Conservation (phyloP, 2,888 invertebrate species). For the Drosophila kuntzei region DNA sequence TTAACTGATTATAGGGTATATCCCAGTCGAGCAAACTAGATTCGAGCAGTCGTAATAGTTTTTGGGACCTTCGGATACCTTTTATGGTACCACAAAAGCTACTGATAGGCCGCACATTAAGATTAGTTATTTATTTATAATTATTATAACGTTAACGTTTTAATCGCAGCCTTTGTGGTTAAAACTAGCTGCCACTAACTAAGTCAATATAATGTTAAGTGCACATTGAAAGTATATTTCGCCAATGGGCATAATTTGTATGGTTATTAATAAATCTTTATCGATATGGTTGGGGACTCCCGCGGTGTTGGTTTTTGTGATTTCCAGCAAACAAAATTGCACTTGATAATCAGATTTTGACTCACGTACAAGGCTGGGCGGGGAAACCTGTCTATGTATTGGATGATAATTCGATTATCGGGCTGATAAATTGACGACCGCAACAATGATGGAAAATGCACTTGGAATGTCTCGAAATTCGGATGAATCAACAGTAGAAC, state of each 20-base stretch:
- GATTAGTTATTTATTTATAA: slow-evolving; percentile 3
- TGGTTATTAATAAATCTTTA: slow-evolving; percentile 24
- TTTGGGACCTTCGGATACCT: not conserved
- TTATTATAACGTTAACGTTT: not conserved
- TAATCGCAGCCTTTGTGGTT: not conserved
- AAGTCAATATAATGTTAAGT: slow-evolving; percentile 12
- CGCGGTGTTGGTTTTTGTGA: slow-evolving; percentile 20
- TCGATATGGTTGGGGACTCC: slow-evolving; percentile 58
- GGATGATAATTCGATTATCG: slow-evolving; percentile 10
- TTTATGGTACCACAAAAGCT: not conserved
- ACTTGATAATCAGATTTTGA: slow-evolving; percentile 31
- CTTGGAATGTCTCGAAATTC: not conserved
- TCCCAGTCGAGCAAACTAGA: not conserved
- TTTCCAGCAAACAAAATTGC: slow-evolving; percentile 6
- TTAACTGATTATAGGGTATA: not conserved
- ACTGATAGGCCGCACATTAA: not conserved
- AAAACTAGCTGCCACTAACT: slow-evolving; percentile 9
- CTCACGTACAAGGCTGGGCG: slow-evolving; percentile 8
- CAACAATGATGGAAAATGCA: not conserved
- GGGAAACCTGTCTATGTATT: not conserved
- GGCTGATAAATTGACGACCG: slow-evolving; percentile 8
- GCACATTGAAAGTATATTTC: slow-evolving; percentile 5
- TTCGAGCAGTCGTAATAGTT: not conserved
- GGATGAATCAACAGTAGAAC: slow-evolving; percentile 23
- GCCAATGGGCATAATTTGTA: slow-evolving; percentile 11